A percentile compares a stretch with the other conserved stretches of the same genome.
Conservation (phyloP, 2,797 vertebrate species). For the Ispidina picta region DNA sequence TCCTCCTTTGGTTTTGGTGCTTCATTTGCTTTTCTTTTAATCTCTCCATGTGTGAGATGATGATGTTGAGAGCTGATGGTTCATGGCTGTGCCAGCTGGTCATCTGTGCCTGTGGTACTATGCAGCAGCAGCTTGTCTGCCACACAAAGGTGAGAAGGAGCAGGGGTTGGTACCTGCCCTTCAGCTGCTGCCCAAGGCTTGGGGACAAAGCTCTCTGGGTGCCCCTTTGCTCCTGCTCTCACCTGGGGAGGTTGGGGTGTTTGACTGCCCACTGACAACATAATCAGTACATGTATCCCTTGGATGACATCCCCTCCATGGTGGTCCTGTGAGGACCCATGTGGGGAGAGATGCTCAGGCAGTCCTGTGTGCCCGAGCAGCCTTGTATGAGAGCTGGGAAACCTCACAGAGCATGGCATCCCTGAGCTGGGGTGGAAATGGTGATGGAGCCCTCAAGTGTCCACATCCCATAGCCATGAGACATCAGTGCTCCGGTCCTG, state of each 20-base stretch:
- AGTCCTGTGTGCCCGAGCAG: fast-evolving
- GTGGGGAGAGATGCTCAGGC: background rate
- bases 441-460: fast-evolving
- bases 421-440: fast-evolving
- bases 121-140: too few species aligned
- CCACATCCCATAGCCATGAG: fast-evolving
- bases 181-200: background rate
- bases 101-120: too few species aligned
- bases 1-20: too few species aligned
- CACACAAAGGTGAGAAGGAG: background rate
- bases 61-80: too few species aligned
- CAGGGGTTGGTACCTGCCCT: background rate
- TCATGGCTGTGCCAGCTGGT: too few species aligned
- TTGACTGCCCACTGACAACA: fast-evolving
- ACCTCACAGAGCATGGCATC: background rate
- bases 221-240: background rate
- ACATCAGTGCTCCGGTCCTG: fast-evolving
- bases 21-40: too few species aligned
- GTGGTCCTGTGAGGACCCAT: background rate
- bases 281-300: fast-evolving
- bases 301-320: background rate
- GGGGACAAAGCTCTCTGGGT: background rate
- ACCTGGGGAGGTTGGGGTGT: background rate
- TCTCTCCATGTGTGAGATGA: too few species aligned
- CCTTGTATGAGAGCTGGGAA: background rate